These are phyloP conservation scores for Biston betularia DNA, from an alignment of 2,888 invertebrate genomes.

Conservation along the genomic window DNA sequence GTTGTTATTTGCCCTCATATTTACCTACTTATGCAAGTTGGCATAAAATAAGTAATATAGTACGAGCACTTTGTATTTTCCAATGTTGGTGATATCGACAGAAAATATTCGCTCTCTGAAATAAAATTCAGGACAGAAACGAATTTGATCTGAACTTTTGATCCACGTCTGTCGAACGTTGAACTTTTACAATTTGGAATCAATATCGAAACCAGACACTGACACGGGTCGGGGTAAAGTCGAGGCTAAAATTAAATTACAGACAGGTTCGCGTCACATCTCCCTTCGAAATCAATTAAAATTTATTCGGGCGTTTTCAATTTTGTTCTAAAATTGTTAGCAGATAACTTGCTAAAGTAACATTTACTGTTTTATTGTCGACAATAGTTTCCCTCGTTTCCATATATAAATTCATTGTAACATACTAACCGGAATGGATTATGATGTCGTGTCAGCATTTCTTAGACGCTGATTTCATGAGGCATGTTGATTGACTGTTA, in stretches of 20 bases:
- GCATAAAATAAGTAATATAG: too few relatives aligned
- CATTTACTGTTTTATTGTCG: too few relatives aligned
- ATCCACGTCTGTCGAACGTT: conserved; percentile 6
- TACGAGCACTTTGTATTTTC: too few relatives aligned
- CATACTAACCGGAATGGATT: too few relatives aligned
- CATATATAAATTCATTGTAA: too few relatives aligned
- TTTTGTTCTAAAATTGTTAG: background rate
- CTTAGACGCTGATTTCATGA: too few relatives aligned
- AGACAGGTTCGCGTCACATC: conserved; percentile 28
- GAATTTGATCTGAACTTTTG: background rate
- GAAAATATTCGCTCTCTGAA: background rate
- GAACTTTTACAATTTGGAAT: conserved; percentile 14
- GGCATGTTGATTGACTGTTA: too few relatives aligned
- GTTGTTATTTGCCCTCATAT: too few relatives aligned
- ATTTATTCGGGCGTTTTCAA: conserved; percentile 9
- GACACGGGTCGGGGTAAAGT: conserved; percentile 7
- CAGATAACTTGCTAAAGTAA: too few relatives aligned
- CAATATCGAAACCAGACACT: conserved; percentile 29
- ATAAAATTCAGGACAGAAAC: background rate
- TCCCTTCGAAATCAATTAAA: conserved; percentile 14
- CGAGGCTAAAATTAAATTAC: conserved; percentile 49
- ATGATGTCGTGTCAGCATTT: too few relatives aligned
- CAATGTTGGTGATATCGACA: background rate
- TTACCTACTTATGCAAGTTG: too few relatives aligned
- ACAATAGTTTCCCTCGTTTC: too few relatives aligned